Evolutionary conservation across 2,797 vertebrate genomes (phyloP).

Genomic region (Xerus rutilus): DNA sequence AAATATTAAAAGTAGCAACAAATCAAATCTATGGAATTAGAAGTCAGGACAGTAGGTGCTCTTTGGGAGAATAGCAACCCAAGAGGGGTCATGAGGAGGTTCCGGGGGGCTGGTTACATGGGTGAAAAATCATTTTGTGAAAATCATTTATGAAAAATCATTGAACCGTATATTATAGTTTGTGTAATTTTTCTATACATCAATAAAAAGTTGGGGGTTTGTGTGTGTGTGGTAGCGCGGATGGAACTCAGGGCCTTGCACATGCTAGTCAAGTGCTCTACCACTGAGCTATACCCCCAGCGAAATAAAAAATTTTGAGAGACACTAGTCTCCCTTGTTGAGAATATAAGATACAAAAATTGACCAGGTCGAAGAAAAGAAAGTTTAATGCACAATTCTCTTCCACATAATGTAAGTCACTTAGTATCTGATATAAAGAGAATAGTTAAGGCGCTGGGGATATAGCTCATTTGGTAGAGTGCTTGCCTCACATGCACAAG

Average conservation of each 20-base stretch:
- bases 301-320: not conserved
- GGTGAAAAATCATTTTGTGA: not conserved
- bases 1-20: not conserved
- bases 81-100: not conserved
- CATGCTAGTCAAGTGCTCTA: not conserved
- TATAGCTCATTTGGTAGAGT: no score
- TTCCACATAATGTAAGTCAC: conserved; percentile 31
- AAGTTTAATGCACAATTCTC: conserved; percentile 32
- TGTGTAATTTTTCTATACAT: conserved; percentile 5
- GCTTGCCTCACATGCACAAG: no score
- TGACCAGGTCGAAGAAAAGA: not conserved
- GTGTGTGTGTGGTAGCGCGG: not conserved
- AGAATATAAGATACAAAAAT: conserved; percentile 9
- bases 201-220: not conserved
- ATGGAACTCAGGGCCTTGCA: not conserved
- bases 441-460: not conserved
- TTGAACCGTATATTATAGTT: not conserved
- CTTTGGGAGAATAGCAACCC: not conserved
- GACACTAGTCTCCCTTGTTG: not conserved
- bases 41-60: conserved; percentile 10
- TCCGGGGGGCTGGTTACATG: not conserved
- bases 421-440: conserved; percentile 43
- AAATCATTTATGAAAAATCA: conserved; percentile 28
- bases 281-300: not conserved
- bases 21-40: conserved; percentile 16